Evolutionary conservation across 2,113 vertebrate species (phyloP).

Genomic region (Glaucomys volans): DNA sequence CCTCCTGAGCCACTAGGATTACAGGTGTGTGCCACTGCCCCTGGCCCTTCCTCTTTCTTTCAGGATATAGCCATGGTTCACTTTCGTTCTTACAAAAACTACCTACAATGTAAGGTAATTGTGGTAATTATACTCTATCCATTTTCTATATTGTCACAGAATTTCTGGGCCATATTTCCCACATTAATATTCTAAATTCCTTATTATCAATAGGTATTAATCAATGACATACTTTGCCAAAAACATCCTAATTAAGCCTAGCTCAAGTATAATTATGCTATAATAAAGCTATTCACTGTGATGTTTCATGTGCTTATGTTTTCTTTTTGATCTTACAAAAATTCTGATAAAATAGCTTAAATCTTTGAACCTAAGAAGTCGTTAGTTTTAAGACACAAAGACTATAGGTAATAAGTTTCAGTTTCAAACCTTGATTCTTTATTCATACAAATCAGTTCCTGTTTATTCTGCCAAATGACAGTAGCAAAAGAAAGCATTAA

Average conservation of each 20-base stretch:
- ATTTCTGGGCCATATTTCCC: slow-evolving; percentile 15
- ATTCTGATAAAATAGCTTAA: slow-evolving; percentile 34
- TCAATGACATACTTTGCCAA: background rate
- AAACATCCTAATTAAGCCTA: slow-evolving; percentile 29
- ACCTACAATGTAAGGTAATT: background rate
- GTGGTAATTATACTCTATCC: background rate
- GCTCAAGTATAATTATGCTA: background rate
- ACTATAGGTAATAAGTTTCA: background rate
- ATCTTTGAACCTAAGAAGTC: slow-evolving; percentile 1
- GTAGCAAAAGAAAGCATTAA: background rate
- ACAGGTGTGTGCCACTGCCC: too few species aligned
- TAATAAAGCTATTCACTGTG: background rate
- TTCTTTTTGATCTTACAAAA: slow-evolving; percentile 48
- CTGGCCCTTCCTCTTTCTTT: too few species aligned
- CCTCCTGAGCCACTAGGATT: too few species aligned
- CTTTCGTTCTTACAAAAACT: slow-evolving; percentile 25
- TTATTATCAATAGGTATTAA: background rate
- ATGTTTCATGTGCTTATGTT: background rate
- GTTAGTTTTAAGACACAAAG: slow-evolving; percentile 22
- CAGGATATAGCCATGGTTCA: background rate
- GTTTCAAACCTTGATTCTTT: slow-evolving; percentile 29
- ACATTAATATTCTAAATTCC: slow-evolving; percentile 31
- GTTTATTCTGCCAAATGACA: background rate
- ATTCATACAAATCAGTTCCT: background rate
- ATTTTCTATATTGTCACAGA: slow-evolving; percentile 8